These are phyloP conservation scores for Cynaeus angustus DNA, from an alignment of 2,888 invertebrate species.

Conservation along the genomic window DNA sequence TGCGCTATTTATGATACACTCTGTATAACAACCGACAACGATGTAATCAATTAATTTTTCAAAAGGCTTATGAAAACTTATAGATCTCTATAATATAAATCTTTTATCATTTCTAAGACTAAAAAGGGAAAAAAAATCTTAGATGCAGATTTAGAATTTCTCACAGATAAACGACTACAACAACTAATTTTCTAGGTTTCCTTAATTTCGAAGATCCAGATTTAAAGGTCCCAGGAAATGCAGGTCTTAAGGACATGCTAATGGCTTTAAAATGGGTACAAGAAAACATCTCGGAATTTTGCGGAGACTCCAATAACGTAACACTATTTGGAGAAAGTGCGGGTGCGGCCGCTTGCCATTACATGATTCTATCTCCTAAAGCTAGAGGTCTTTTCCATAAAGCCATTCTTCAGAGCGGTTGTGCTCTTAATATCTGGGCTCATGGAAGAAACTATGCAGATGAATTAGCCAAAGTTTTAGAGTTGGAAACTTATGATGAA, in stretches of 20 bases:
- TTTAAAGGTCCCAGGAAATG: conserved; percentile 71
- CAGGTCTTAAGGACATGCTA: conserved; percentile 72
- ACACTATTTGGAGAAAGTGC: conserved; percentile 73
- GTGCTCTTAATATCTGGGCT: conserved; percentile 55
- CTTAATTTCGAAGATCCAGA: conserved; percentile 69
- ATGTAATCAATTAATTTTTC: no score
- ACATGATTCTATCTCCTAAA: conserved; percentile 70
- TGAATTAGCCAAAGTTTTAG: conserved; percentile 49
- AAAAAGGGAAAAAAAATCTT: no score
- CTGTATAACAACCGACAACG: no score
- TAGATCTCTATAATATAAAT: no score
- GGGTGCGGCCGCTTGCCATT: conserved; percentile 71
- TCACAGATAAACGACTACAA: no score
- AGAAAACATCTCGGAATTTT: conserved; percentile 70
- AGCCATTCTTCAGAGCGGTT: conserved; percentile 60
- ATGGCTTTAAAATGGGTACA: conserved; percentile 72
- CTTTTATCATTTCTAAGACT: no score
- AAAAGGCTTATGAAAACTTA: no score
- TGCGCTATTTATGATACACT: no score
- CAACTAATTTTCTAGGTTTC: no score
- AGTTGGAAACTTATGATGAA: conserved; percentile 57
- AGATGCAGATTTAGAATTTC: no score
- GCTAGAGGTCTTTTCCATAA: conserved; percentile 55
- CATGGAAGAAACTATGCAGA: conserved; percentile 42
- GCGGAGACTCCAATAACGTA: conserved; percentile 72